Evolutionary conservation across 2,797 vertebrate species (phyloP).

Genomic region (Oreochromis mossambicus): DNA sequence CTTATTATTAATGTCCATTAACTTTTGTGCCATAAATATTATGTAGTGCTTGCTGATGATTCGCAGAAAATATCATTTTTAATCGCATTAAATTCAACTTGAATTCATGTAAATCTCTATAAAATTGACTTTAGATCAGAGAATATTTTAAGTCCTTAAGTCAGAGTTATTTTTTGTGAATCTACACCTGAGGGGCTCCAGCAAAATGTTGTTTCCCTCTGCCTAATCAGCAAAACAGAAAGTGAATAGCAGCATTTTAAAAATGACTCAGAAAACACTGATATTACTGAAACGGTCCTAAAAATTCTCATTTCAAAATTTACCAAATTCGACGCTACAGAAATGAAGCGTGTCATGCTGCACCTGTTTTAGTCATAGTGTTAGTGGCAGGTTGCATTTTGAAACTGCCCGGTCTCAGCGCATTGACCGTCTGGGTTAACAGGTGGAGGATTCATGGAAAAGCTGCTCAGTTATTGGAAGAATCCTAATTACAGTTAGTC

Average conservation of each 20-base stretch:
- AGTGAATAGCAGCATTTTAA: background rate
- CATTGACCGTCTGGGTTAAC: background rate
- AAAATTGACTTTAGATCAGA: background rate
- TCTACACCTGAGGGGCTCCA: background rate
- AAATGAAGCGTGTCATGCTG: fast-evolving
- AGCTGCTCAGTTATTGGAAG: background rate
- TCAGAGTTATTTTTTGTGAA: background rate
- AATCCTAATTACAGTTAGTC: fast-evolving
- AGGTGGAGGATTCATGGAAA: background rate
- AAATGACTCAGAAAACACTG: background rate
- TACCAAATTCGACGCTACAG: background rate
- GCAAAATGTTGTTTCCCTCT: background rate
- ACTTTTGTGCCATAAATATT: background rate
- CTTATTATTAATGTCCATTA: background rate
- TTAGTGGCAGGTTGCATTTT: background rate
- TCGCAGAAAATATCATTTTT: fast-evolving
- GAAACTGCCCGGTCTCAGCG: background rate
- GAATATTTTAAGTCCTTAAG: background rate
- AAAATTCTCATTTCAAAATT: background rate
- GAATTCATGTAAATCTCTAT: background rate
- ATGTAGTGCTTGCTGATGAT: too few relatives aligned
- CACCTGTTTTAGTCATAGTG: background rate
- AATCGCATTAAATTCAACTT: background rate
- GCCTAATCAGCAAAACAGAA: background rate
- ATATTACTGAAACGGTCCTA: background rate